Evolutionary conservation across 2,888 invertebrate species (phyloP).

Genomic region (Callosobruchus maculatus): DNA sequence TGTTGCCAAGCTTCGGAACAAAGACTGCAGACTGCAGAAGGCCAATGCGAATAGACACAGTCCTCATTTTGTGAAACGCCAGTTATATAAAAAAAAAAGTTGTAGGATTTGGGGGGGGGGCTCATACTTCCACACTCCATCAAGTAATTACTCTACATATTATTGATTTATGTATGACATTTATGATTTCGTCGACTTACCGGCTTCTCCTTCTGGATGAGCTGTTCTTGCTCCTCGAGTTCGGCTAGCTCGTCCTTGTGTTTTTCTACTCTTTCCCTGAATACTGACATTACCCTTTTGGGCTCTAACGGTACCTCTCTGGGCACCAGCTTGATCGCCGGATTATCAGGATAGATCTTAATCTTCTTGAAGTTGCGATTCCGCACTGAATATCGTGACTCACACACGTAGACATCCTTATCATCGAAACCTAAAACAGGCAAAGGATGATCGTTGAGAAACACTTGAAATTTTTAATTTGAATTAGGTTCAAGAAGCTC

Average conservation of each 20-base stretch:
- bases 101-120: no score
- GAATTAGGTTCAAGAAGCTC: not conserved
- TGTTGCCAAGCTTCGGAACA: no score
- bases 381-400: constrained; percentile 87
- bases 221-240: constrained; percentile 75
- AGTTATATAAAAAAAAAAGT: no score
- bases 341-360: constrained; percentile 70
- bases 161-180: constrained; percentile 13
- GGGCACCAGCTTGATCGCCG: constrained; percentile 60
- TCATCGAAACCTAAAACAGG: constrained; percentile 66
- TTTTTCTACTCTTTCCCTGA: constrained; percentile 84
- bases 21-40: no score
- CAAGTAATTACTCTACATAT: no score
- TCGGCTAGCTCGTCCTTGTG: constrained; percentile 87
- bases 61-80: no score
- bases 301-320: constrained; percentile 77
- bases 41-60: no score
- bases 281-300: constrained; percentile 87
- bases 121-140: no score
- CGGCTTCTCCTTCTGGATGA: constrained; percentile 81
- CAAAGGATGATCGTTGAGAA: not conserved
- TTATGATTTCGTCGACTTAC: constrained; percentile 50
- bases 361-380: constrained; percentile 91
- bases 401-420: constrained; percentile 95
- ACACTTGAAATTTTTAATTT: no score